Evolutionary conservation across 2,888 invertebrate genomes (phyloP).

Genomic region (Synanthedon tipuliformis): DNA sequence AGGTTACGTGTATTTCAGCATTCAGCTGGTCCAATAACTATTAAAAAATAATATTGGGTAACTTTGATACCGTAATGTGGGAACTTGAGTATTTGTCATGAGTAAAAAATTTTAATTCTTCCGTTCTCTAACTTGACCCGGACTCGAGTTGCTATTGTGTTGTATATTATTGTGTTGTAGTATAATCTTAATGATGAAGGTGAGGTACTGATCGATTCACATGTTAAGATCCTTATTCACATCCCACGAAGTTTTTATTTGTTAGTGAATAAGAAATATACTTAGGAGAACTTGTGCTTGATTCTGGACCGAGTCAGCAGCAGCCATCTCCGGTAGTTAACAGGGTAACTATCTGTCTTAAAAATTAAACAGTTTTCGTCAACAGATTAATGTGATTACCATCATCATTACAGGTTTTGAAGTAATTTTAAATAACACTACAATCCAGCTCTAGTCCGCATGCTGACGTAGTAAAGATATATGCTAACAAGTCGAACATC

Average conservation of each 20-base stretch:
- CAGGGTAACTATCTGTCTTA: too few relatives aligned
- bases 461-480: too few relatives aligned
- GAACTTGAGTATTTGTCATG: slow-evolving; percentile 4
- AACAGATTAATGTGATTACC: too few relatives aligned
- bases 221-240: slow-evolving; percentile 20
- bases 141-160: slow-evolving; percentile 12
- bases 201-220: slow-evolving; percentile 8
- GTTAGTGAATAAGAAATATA: too few relatives aligned
- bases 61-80: slow-evolving; percentile 1
- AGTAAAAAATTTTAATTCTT: slow-evolving; percentile 8
- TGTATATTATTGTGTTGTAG: slow-evolving; percentile 8
- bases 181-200: slow-evolving; percentile 1
- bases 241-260: slow-evolving; percentile 16
- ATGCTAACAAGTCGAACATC: too few relatives aligned
- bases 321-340: too few relatives aligned
- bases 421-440: too few relatives aligned
- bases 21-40: neutral
- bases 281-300: too few relatives aligned
- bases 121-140: slow-evolving; percentile 15
- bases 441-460: too few relatives aligned
- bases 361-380: too few relatives aligned
- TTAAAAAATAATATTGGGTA: neutral
- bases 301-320: too few relatives aligned
- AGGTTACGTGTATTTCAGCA: slow-evolving; percentile 1
- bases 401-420: too few relatives aligned